Evolutionary conservation across 2,797 vertebrate species (phyloP).

Genomic region (Pantherophis alleghaniensis): DNA sequence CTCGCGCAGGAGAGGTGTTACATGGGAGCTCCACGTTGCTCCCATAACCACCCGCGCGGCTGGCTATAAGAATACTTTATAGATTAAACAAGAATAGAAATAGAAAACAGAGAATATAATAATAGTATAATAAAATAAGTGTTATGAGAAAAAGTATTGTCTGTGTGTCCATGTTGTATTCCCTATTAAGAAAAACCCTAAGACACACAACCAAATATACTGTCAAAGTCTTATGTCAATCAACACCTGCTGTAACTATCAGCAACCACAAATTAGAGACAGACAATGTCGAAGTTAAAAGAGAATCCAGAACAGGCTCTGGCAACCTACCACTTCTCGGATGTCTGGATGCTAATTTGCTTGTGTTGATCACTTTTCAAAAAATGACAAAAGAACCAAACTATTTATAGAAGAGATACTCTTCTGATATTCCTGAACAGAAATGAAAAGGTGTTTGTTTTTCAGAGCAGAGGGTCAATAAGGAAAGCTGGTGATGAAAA

Average conservation of each 20-base stretch:
- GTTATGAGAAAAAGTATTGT: neutral
- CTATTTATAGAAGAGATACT: neutral
- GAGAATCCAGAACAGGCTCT: neutral
- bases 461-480: neutral
- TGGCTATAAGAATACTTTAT: neutral
- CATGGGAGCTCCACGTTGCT: no score
- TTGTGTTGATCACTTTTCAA: neutral
- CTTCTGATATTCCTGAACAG: neutral
- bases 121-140: neutral
- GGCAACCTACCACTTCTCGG: neutral
- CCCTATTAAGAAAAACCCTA: neutral
- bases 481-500: neutral
- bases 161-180: neutral
- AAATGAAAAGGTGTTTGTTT: neutral
- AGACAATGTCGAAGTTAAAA: neutral
- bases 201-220: neutral
- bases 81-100: neutral
- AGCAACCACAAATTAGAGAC: neutral
- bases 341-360: neutral
- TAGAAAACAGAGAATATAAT: neutral
- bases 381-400: neutral
- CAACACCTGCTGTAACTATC: neutral
- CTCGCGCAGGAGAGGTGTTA: no score
- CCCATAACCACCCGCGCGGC: no score
- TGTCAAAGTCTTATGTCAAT: neutral